Evolutionary conservation across 2,797 vertebrate species (phyloP).

Genomic region (Melanogrammus aeglefinus): DNA sequence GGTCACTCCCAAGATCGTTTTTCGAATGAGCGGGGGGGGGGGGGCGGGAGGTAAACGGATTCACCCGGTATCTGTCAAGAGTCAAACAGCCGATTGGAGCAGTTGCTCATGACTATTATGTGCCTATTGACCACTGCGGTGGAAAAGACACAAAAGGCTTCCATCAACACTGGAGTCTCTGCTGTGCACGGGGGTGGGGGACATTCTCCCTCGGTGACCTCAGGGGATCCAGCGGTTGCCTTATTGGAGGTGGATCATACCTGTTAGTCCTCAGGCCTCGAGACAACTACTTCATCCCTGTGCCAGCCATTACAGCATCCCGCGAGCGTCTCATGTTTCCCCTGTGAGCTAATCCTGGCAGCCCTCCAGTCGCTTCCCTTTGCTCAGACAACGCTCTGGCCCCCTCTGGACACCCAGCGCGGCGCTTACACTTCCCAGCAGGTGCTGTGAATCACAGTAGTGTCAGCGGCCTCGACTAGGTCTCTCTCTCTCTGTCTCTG

Average conservation of each 20-base stretch:
- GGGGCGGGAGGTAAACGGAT: too few species aligned
- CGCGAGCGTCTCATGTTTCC: slow-evolving; percentile 51
- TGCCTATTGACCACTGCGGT: background rate
- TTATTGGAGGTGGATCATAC: slow-evolving; percentile 34
- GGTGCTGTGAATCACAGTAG: slow-evolving; percentile 57
- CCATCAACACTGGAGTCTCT: slow-evolving; percentile 22
- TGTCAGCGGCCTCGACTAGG: background rate
- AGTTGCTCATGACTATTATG: background rate
- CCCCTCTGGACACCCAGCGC: slow-evolving; percentile 43
- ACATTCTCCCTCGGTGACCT: slow-evolving; percentile 21
- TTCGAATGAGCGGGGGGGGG: background rate
- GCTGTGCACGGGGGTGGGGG: slow-evolving; percentile 31
- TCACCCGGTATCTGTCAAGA: background rate
- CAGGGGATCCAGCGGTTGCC: slow-evolving; percentile 32
- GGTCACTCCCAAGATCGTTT: slow-evolving; percentile 7
- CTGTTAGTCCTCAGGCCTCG: slow-evolving; percentile 44
- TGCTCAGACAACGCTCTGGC: slow-evolving; percentile 39
- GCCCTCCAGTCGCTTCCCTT: slow-evolving; percentile 54
- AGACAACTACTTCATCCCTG: slow-evolving; percentile 44
- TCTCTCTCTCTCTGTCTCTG: background rate
- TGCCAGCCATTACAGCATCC: slow-evolving; percentile 52
- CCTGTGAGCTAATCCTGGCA: slow-evolving; percentile 64
- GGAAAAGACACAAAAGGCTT: background rate
- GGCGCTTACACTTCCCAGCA: slow-evolving; percentile 52
- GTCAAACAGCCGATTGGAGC: background rate